Conservation (phyloP, 35 echinoderm and acorn worm species). For the Strongylocentrotus purpuratus region DNA sequence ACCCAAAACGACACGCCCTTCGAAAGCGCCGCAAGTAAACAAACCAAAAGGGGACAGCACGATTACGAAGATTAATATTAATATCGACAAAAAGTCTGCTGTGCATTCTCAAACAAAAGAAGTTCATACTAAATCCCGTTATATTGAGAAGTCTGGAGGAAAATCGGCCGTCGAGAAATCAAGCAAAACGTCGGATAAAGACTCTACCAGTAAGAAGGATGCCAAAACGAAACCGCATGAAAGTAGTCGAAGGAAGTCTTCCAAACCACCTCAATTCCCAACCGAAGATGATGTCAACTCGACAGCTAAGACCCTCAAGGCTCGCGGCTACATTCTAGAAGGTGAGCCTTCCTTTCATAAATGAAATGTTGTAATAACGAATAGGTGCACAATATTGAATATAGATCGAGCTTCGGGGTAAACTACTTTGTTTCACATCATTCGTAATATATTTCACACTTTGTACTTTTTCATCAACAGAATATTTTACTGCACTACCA, state of each 20-base stretch:
- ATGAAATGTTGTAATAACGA: no score
- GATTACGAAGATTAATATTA: background rate
- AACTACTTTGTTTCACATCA: no score
- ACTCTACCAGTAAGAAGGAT: background rate
- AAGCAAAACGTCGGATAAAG: background rate
- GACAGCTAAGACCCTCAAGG: slow-evolving; percentile 3
- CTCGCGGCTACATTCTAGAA: slow-evolving; percentile 19
- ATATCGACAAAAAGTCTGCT: background rate
- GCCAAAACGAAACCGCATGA: background rate
- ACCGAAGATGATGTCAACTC: slow-evolving; percentile 18
- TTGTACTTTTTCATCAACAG: no score
- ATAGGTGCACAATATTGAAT: no score
- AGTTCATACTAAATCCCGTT: background rate
- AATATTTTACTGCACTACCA: no score
- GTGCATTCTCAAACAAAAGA: background rate
- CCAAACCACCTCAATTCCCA: slow-evolving; percentile 40
- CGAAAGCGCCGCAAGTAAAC: background rate
- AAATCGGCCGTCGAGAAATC: background rate
- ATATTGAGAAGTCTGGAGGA: background rate
- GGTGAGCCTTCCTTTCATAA: background rate
- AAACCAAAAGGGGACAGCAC: slow-evolving; percentile 42
- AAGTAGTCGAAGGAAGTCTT: background rate
- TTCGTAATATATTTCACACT: no score
- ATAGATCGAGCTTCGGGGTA: no score
- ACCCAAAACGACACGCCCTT: background rate